Percentiles rank a stretch among this genome's conserved stretches.
Evolutionary conservation across 2,113 vertebrate species (phyloP).

Genomic region (Uria aalge): DNA sequence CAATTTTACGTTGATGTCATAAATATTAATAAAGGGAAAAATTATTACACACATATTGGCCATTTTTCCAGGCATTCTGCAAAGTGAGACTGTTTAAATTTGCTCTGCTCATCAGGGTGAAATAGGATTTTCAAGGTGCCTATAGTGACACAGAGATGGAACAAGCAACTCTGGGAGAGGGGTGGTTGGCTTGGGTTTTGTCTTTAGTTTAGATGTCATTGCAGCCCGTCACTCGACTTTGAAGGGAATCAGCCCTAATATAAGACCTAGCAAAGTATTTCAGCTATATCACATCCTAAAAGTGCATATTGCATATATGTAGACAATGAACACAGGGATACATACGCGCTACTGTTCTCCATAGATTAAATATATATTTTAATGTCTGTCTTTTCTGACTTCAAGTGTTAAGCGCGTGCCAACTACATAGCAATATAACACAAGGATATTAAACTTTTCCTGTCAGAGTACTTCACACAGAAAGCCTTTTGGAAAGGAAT

Average conservation of each 20-base stretch:
- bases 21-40: neutral
- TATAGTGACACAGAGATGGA: neutral
- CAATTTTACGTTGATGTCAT: neutral
- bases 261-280: neutral
- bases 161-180: rapidly evolving
- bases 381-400: neutral
- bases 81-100: neutral
- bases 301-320: neutral
- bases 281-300: neutral
- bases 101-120: neutral
- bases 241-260: neutral
- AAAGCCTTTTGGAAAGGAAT: neutral
- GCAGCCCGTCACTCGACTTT: neutral
- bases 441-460: neutral
- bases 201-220: neutral
- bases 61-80: neutral
- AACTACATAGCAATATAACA: neutral
- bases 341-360: neutral
- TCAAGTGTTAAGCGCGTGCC: neutral
- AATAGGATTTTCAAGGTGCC: neutral
- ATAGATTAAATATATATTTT: neutral
- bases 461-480: neutral
- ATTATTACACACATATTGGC: neutral
- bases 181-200: rapidly evolving
- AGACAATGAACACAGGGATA: neutral